Evolutionary conservation across 2,113 vertebrate genomes (phyloP).

Genomic region (Diglossa brunneiventris): DNA sequence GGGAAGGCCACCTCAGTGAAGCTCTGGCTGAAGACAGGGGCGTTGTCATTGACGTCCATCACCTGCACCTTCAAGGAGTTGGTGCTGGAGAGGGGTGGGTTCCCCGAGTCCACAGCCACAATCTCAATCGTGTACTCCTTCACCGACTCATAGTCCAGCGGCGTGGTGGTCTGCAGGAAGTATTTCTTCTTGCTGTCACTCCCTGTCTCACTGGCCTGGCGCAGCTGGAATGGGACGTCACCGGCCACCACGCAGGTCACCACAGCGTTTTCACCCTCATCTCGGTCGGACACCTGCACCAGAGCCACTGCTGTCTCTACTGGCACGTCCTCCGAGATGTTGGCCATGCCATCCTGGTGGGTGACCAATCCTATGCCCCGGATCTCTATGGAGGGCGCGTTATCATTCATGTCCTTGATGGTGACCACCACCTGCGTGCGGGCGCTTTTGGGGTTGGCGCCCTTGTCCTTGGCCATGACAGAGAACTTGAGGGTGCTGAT

Average conservation of each 20-base stretch:
- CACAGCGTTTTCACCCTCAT: conserved; percentile 93
- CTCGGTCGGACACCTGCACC: conserved; percentile 93
- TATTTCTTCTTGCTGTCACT: conserved; percentile 96
- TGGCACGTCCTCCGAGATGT: conserved; percentile 95
- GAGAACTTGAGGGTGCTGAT: conserved; percentile 88
- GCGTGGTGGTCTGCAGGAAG: conserved; percentile 93
- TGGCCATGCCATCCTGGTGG: conserved; percentile 90
- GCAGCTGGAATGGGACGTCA: conserved; percentile 92
- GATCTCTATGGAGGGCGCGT: conserved; percentile 89
- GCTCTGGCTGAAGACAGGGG: conserved; percentile 85
- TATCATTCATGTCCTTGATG: conserved; percentile 93
- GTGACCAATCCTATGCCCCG: conserved; percentile 92
- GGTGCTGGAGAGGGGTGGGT: conserved; percentile 94
- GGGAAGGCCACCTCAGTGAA: conserved; percentile 86
- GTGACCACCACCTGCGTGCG: conserved; percentile 86
- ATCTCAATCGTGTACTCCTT: conserved; percentile 95
- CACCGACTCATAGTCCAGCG: conserved; percentile 88
- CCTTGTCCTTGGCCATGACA: conserved; percentile 89
- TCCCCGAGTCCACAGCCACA: conserved; percentile 93
- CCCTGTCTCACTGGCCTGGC: conserved; percentile 87
- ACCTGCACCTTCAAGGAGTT: conserved; percentile 96
- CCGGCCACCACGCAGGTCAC: conserved; percentile 96
- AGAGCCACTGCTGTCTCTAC: conserved; percentile 91
- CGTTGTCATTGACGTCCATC: conserved; percentile 92
- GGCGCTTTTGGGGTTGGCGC: conserved; percentile 87